Evolutionary conservation across 2,113 vertebrate species (phyloP).

Genomic region (Sturnus vulgaris): DNA sequence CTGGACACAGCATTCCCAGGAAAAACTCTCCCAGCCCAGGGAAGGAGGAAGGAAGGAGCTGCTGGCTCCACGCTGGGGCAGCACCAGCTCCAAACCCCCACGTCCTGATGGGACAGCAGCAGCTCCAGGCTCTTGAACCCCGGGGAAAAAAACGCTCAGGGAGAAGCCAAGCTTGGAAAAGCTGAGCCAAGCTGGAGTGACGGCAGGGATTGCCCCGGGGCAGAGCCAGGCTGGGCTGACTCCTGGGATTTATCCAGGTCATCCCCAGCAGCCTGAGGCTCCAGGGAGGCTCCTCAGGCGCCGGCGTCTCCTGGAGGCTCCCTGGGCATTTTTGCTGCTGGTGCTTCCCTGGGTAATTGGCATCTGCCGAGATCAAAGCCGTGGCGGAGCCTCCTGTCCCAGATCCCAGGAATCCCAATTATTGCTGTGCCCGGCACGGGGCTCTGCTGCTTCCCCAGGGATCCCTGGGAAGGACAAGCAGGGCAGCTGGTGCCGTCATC

Average conservation of each 20-base stretch:
- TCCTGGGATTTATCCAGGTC: background rate
- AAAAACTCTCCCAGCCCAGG: background rate
- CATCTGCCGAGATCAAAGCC: background rate
- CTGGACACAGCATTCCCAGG: background rate
- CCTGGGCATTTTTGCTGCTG: background rate
- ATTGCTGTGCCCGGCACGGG: rapidly evolving
- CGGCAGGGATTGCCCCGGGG: background rate
- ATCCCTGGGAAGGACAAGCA: background rate
- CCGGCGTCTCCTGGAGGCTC: background rate
- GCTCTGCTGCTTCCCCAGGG: background rate
- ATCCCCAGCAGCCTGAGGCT: background rate
- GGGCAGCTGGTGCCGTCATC: rapidly evolving
- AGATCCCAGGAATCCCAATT: background rate
- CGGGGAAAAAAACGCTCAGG: background rate
- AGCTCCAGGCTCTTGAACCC: background rate
- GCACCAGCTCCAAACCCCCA: rapidly evolving
- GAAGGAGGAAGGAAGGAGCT: background rate
- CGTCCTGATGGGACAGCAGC: background rate
- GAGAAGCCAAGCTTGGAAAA: background rate
- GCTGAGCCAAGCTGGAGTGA: background rate
- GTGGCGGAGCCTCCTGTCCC: background rate
- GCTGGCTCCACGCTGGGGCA: background rate
- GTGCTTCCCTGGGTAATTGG: background rate
- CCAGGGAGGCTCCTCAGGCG: background rate
- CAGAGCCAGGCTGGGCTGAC: background rate